Percentiles rank a stretch among this genome's conserved stretches.
These are phyloP conservation scores for Peromyscus maniculatus DNA, from an alignment of 2,113 vertebrate genomes.

Conservation along the genomic window DNA sequence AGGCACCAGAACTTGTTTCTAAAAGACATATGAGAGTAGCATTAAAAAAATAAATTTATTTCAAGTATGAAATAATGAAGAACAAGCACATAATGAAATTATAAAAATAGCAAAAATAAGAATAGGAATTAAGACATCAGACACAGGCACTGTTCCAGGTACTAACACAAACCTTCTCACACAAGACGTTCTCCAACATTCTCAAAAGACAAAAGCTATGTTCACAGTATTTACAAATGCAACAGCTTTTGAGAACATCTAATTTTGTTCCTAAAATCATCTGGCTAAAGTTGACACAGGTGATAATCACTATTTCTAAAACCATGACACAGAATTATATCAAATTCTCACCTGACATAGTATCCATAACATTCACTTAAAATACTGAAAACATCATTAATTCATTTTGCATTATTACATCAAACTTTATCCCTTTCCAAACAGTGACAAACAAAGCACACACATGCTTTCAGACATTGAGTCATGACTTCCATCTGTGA, in stretches of 20 bases:
- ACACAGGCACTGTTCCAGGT: background rate
- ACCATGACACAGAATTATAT: background rate
- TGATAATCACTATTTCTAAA: slow-evolving; percentile 40
- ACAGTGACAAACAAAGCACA: slow-evolving; percentile 43
- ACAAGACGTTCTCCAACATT: slow-evolving; percentile 26
- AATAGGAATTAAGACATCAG: slow-evolving; percentile 49
- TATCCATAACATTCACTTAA: slow-evolving; percentile 29
- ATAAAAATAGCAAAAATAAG: slow-evolving; percentile 58
- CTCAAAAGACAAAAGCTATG: slow-evolving; percentile 21
- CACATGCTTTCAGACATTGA: slow-evolving; percentile 7
- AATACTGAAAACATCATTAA: slow-evolving; percentile 19
- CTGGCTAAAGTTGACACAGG: background rate
- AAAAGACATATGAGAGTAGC: slow-evolving; percentile 47
- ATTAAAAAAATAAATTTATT: slow-evolving; percentile 84
- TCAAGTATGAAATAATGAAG: slow-evolving; percentile 65
- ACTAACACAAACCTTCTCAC: slow-evolving; percentile 20
- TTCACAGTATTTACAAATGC: slow-evolving; percentile 25
- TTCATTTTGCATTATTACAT: slow-evolving; percentile 35
- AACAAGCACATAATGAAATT: slow-evolving; percentile 51
- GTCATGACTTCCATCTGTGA: slow-evolving; percentile 17
- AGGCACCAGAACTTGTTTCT: background rate
- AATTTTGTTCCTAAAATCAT: slow-evolving; percentile 32
- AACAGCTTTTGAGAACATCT: background rate
- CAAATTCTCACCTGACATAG: slow-evolving; percentile 14
- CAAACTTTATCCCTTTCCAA: background rate